Base-by-base conservation (phyloP, 2,888 invertebrate species). In the Proisotoma minuta region DNA sequence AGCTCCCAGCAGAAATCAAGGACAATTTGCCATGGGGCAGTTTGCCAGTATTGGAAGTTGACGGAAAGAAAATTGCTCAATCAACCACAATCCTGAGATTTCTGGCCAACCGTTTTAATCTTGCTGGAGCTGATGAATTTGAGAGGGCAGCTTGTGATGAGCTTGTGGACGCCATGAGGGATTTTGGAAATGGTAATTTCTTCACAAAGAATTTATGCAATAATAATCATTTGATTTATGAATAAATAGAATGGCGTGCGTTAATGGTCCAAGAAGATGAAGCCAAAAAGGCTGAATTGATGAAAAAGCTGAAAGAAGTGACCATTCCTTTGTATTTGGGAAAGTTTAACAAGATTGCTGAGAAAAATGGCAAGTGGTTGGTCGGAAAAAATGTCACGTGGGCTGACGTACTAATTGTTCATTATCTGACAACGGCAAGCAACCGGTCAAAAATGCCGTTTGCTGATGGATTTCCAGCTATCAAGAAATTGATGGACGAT, bases 401-500 rank as follows among this genome's bases (percentile, higher is more conserved):
- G 65, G 40, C 49, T 10, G 68, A 68, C 50, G 15, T 68, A 5
- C 23, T 27, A 5, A 18, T 62, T 20, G 65, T 60, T 12, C 49
- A 58, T 39, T 61, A 22, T 26, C 24, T 65, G 10, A 50, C 50
- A 12, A 34, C 62, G 27, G 47, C 63, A 48, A 54, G 27, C 20
- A 34, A 18, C 8, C 34, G 40, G 1, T 4, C 28, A 1, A 53
- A 48, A 10, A 52, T 62, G 4, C 50, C 58, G 18, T 4, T 70
- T 20, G 71, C 82, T 64, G 80, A 81, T 68, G 77, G 77, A 65
- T 83, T 81, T 74, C 82, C 83, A 0, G 78, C 79, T 1, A 75
- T 84, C 26, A 80, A 81, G 64, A 79, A 78, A 2, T 76, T 83
- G 57, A 81, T 81, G 74, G 79, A 80, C 43, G 80, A 80, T 66